A percentile compares a stretch with the other conserved stretches of the same genome.
These are phyloP conservation scores for Shargacucullia verbasci DNA, from an alignment of 2,888 invertebrate species.

Conservation along the genomic window DNA sequence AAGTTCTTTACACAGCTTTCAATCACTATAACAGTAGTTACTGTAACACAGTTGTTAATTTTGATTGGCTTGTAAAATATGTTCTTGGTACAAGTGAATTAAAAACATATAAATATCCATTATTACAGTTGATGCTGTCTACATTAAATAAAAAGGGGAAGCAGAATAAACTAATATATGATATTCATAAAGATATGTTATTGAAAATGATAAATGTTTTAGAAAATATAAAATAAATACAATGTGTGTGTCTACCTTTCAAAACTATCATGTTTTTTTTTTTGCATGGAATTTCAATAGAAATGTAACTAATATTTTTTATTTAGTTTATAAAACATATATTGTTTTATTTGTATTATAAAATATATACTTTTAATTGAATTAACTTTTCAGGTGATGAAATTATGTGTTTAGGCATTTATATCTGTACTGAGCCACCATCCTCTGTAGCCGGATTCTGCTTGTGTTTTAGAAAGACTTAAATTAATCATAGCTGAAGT, in stretches of 20 bases:
- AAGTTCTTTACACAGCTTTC: conserved; percentile 65
- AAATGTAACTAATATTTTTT: no score
- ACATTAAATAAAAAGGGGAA: conserved; percentile 60
- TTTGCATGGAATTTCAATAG: no score
- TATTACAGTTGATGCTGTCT: conserved; percentile 70
- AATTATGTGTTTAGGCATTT: no score
- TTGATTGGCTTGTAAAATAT: conserved; percentile 75
- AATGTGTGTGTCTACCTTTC: neutral
- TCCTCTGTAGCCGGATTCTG: no score
- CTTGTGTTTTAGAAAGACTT: no score
- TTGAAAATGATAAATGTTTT: conserved; percentile 69
- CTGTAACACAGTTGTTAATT: conserved; percentile 68
- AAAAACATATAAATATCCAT: conserved; percentile 70
- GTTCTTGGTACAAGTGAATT: conserved; percentile 76
- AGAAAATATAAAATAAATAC: conserved; percentile 57
- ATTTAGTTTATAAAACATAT: no score
- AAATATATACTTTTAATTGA: no score
- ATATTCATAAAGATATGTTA: conserved; percentile 72
- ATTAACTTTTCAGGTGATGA: no score
- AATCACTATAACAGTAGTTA: conserved; percentile 65
- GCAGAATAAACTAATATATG: conserved; percentile 64
- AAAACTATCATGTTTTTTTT: no score
- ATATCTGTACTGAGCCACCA: no score
- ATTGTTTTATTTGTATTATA: no score
- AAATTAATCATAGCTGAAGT: no score